Evolutionary conservation across 2,888 invertebrate species (phyloP).

Genomic region (Drosophila ochracea): DNA sequence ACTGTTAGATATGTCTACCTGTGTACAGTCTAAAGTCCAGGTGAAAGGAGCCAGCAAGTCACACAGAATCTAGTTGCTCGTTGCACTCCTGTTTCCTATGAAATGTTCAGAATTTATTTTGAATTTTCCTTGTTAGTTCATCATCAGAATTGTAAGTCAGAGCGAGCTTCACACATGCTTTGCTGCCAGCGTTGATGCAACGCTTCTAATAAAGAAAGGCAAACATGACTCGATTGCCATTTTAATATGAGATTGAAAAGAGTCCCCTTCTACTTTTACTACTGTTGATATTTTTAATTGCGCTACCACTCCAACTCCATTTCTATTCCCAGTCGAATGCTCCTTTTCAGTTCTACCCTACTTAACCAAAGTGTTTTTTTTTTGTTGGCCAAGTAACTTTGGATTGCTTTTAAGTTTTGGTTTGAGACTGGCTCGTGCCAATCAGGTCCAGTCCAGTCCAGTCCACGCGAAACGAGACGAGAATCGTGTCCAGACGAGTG

Average conservation of each 20-base stretch:
- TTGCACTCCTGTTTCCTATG: background rate
- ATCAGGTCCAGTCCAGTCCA: conserved; percentile 10
- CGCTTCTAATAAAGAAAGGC: background rate
- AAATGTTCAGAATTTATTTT: background rate
- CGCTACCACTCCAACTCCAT: background rate
- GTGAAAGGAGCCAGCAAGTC: background rate
- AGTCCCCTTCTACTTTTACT: background rate
- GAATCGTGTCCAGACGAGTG: conserved; percentile 20
- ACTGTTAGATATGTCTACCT: background rate
- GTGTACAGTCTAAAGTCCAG: background rate
- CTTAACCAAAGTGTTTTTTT: background rate
- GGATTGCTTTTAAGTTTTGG: background rate
- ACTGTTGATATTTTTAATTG: background rate
- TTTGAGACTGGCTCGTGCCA: conserved; percentile 30
- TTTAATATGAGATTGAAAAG: background rate
- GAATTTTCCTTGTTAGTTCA: background rate
- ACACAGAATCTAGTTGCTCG: background rate
- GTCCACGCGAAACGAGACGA: conserved; percentile 4
- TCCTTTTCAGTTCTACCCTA: background rate
- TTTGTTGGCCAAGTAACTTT: background rate
- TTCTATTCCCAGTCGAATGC: background rate
- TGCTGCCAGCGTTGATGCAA: background rate
- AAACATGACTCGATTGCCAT: background rate
- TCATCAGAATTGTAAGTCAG: background rate
- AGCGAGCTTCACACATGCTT: background rate